Percentiles rank a stretch among this genome's conserved stretches.
Evolutionary conservation across 2,113 vertebrate species (phyloP).

Genomic region (Actenoides hombroni): DNA sequence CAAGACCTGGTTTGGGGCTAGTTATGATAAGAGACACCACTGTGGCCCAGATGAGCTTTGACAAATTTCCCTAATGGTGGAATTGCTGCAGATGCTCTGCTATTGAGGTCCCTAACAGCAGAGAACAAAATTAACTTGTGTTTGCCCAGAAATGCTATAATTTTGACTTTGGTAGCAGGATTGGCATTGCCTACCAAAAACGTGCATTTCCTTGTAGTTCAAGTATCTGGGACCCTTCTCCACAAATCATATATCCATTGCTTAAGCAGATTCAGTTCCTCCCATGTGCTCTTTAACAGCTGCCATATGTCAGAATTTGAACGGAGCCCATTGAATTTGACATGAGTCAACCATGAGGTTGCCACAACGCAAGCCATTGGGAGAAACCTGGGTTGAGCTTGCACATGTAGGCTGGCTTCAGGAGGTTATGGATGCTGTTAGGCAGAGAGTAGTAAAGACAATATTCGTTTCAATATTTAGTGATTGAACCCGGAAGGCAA

Average conservation of each 20-base stretch:
- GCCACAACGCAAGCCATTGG: neutral
- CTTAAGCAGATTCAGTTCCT: neutral
- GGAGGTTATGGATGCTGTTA: neutral
- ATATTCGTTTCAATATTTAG: neutral
- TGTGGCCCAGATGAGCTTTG: neutral
- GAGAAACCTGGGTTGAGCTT: neutral
- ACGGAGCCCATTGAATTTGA: neutral
- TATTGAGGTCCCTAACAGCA: neutral
- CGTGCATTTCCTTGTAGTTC: neutral
- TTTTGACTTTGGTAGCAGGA: neutral
- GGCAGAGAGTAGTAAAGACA: neutral
- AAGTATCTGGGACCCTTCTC: neutral
- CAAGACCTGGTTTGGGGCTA: neutral
- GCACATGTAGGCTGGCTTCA: neutral
- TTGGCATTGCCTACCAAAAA: neutral
- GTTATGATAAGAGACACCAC: neutral
- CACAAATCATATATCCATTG: neutral
- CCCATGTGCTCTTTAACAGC: neutral
- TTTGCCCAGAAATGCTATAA: neutral
- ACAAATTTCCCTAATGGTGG: neutral
- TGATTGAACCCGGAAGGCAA: neutral
- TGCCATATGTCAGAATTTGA: neutral
- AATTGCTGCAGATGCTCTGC: neutral
- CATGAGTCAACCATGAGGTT: neutral
- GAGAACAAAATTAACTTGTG: neutral